Evolutionary conservation across 2,888 invertebrate species (phyloP), one percentile per base, ranked within the genome.

Genomic region (Drosophila fungiperda): DNA sequence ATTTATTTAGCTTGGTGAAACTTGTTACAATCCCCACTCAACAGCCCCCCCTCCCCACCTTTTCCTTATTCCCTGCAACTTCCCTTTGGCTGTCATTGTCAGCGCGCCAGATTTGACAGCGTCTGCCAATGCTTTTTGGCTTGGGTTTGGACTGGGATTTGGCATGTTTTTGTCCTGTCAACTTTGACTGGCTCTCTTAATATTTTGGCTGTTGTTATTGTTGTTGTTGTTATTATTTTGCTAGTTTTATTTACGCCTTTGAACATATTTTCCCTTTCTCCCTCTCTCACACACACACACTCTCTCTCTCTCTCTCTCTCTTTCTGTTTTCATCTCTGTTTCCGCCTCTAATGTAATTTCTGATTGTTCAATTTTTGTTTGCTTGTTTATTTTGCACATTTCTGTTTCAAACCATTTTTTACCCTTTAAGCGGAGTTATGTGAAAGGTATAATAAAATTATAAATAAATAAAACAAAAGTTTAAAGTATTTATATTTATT

Each of bases 91-190:
- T 85, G 83, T 82, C 88, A 78, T 73, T 82, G 82, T 81, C 89
- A 78, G 88, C 42, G 50, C 42, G 69, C 80, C 90, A 85, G 83
- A 83, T 85, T 89, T 87, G 85, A 89, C 86, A 89, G 76, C 49
- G 76, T 66, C 80, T 72, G 77, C 72, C 77, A 77, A 83, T 83
- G 80, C 65, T 23, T 81, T 82, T 78, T 61, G 73, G 52, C 54
- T 80, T 73, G 50, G 32, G 64, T 11, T 50, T 59, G 73, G 45
- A n/a, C 64, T 40, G 38, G 49, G 73, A 40, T 76, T 62, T 33
- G 15, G 54, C 33, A 58, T 61, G 32, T 64, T 71, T 57, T 61
- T 67, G 23, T 52, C 6, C 58, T 76, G 77, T 52, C 60, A 65
- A 40, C 53, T 59, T 74, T 40, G 33, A 36, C 53, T 57, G 40